These are phyloP conservation scores for Agrochola litura DNA, from an alignment of 2,888 invertebrate genomes.

Conservation along the genomic window DNA sequence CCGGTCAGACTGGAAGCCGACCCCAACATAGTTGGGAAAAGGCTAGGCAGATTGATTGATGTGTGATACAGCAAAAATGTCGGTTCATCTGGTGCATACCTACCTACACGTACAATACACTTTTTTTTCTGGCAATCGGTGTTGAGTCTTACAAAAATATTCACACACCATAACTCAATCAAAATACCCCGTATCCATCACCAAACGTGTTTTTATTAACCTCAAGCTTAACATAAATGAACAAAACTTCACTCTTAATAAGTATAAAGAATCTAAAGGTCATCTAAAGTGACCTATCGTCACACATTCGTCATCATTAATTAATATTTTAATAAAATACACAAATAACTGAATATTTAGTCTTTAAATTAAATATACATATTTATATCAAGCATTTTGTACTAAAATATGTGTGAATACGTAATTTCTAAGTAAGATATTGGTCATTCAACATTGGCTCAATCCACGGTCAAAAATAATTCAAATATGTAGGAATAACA, in stretches of 20 bases:
- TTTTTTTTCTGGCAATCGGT: background rate
- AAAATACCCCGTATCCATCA: background rate
- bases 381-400: background rate
- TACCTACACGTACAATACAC: background rate
- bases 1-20: too few species aligned
- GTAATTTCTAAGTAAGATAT: background rate
- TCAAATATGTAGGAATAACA: too few species aligned
- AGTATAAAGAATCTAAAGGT: constrained; percentile 15
- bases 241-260: constrained; percentile 8
- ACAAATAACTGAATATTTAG: constrained; percentile 4
- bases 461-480: background rate
- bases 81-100: background rate
- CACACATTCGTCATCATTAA: constrained; percentile 20
- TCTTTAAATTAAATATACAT: constrained; percentile 13
- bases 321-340: constrained; percentile 1
- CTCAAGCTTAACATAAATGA: constrained; percentile 1
- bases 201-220: background rate
- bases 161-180: background rate
- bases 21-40: too few species aligned
- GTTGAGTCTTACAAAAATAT: background rate
- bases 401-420: constrained; percentile 7
- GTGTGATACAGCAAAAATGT: background rate
- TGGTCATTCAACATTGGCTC: constrained; percentile 7
- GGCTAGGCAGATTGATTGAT: too few species aligned
- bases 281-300: constrained; percentile 9